phyloP scores from a whole-genome alignment of 2,888 invertebrate species.

The Anorthoa munda region DNA sequence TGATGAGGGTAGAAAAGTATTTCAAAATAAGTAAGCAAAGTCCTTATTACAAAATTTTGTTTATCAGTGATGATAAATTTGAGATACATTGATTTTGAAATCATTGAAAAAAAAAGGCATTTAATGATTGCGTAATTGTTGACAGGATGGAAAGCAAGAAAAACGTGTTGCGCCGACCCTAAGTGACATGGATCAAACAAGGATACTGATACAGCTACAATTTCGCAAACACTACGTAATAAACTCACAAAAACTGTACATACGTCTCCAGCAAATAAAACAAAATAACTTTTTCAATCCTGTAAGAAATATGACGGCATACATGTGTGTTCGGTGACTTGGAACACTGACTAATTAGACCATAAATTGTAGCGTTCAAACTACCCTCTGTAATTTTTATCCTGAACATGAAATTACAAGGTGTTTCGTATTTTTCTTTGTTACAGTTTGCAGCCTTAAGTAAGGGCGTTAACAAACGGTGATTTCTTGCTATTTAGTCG shows the following conservation, averaged over 20 bases:
- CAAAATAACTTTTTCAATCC: slow-evolving; percentile 23
- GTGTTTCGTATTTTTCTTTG: slow-evolving; percentile 53
- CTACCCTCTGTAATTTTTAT: slow-evolving; percentile 54
- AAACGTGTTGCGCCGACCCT: too few species aligned
- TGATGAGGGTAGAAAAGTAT: too few species aligned
- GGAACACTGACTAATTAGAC: slow-evolving; percentile 65
- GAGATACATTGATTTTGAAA: too few species aligned
- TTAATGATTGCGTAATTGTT: too few species aligned
- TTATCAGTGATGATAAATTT: too few species aligned
- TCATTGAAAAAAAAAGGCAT: too few species aligned
- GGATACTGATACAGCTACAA: too few species aligned
- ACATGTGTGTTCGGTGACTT: slow-evolving; percentile 34
- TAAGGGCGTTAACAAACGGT: slow-evolving; percentile 10
- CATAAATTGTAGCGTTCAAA: slow-evolving; percentile 63
- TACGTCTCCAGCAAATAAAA: slow-evolving; percentile 4
- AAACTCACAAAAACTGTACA: neutral
- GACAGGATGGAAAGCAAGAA: too few species aligned
- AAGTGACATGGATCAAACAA: too few species aligned
- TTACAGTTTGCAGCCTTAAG: slow-evolving; percentile 20
- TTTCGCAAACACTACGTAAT: neutral
- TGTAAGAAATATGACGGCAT: slow-evolving; percentile 45
- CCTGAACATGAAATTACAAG: slow-evolving; percentile 52
- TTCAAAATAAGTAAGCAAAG: too few species aligned
- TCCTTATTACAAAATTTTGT: too few species aligned
- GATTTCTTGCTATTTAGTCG: neutral